Evolutionary conservation across 2,113 vertebrate genomes (phyloP).

Genomic region (Chauna torquata): DNA sequence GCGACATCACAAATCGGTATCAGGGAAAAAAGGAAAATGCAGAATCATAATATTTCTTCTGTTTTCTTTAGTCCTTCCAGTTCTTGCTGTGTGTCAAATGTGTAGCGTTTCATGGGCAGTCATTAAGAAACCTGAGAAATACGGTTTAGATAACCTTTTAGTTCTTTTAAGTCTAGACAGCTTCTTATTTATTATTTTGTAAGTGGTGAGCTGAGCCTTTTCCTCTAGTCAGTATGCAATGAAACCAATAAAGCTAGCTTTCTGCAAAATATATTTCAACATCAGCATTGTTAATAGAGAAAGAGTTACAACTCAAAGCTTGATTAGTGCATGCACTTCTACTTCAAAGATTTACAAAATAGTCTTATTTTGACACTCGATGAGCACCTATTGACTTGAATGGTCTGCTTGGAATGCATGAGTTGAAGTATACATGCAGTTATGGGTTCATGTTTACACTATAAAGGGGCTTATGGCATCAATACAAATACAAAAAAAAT

Average conservation of each 20-base stretch:
- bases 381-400: not conserved
- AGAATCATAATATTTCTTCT: constrained; percentile 9
- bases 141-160: not conserved
- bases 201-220: not conserved
- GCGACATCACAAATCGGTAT: constrained; percentile 53
- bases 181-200: not conserved
- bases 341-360: not conserved
- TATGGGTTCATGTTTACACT: not conserved
- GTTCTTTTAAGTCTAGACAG: not conserved
- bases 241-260: constrained; percentile 3
- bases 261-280: constrained; percentile 1
- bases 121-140: constrained; percentile 40
- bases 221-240: not conserved
- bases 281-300: not conserved
- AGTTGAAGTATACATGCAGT: not conserved
- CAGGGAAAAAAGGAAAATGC: constrained; percentile 14
- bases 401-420: not conserved
- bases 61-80: constrained; percentile 45
- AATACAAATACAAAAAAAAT: constrained; percentile 6
- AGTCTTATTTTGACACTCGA: not conserved
- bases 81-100: not conserved
- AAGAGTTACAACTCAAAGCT: not conserved
- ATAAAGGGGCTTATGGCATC: not conserved
- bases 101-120: constrained; percentile 36
- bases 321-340: not conserved